Evolutionary conservation across 2,888 invertebrate genomes (phyloP).

Genomic region (Thumatha senex): DNA sequence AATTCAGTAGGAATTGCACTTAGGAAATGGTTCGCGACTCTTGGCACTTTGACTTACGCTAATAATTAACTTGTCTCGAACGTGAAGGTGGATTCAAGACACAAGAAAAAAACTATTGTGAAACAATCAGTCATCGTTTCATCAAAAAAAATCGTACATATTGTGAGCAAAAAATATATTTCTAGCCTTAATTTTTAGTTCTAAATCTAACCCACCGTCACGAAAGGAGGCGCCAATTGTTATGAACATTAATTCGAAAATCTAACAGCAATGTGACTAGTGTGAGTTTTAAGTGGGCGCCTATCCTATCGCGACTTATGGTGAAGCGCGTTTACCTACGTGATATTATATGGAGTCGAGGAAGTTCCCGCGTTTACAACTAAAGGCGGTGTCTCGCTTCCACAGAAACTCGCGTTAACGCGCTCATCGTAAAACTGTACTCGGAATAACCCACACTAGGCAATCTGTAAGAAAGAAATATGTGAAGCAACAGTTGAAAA

Average conservation of each 20-base stretch:
- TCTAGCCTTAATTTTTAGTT: too few species aligned
- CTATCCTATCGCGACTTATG: too few species aligned
- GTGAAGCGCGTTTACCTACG: too few species aligned
- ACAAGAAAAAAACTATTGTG: neutral
- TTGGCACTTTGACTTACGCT: constrained; percentile 80
- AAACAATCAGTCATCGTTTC: neutral
- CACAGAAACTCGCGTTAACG: too few species aligned
- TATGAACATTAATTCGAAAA: neutral
- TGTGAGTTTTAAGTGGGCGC: too few species aligned
- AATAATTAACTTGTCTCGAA: constrained; percentile 43
- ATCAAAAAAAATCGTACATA: neutral
- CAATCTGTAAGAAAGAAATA: constrained; percentile 2
- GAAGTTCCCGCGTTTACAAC: too few species aligned
- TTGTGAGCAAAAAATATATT: too few species aligned
- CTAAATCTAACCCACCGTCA: neutral
- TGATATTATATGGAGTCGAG: too few species aligned
- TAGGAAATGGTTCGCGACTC: constrained; percentile 67
- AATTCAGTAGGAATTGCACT: constrained; percentile 77
- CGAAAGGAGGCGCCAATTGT: neutral
- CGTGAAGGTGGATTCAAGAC: constrained; percentile 28
- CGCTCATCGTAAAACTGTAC: too few species aligned
- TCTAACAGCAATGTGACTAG: too few species aligned
- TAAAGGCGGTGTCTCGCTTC: too few species aligned
- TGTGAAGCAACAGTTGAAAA: constrained; percentile 19
- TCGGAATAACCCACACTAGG: too few species aligned